Base-by-base conservation (phyloP, 2,888 invertebrate genomes). In the Xestia c-nigrum region DNA sequence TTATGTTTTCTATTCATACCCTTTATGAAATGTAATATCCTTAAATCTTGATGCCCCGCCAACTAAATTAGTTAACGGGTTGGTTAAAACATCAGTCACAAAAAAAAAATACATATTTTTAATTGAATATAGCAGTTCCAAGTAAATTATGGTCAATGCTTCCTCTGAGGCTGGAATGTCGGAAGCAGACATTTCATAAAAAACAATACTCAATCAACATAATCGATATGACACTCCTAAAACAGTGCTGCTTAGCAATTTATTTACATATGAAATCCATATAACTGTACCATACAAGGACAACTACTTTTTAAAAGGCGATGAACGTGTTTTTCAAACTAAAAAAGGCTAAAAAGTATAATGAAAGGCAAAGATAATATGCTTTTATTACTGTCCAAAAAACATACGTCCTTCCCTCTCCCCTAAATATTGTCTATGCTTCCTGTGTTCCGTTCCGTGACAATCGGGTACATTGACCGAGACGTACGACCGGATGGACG, bases 381-480 rank as follows among this genome's bases (percentile, higher is more conserved):
- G 61, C 40, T 47, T 72, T 63, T 46, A 78, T 72, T 75, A 57
- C 64, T 75, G 78, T 78, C 50, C 50, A 52, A 74, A 74, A 69
- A 74, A 63, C 7, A 38, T 50, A 38, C n/a, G n/a, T 38, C 38
- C 73, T 74, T 73, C 73, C 72, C 76, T 82, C 77, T 76, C 59
- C 77, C 80, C 65, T 70, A 74, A 84, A 84, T 80, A 76, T 78
- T 76, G 77, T 73, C 69, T 74, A 76, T 72, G 81, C 87, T 89
- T 91, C 90, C 91, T 88, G 87, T 85, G 88, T 90, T 87, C 88
- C 84, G 81, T 77, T 87, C 86, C 86, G 72, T 78, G 72, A 85
- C 83, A 75, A 80, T 81, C 57, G 81, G 68, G 90, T 88, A 86
- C 91, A 82, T 85, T 90, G 91, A 91, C 91, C 83, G 84, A 78